Percentiles rank a stretch among this genome's conserved stretches.
Conservation (phyloP, 2,113 vertebrate genomes). For the Nestor notabilis region DNA sequence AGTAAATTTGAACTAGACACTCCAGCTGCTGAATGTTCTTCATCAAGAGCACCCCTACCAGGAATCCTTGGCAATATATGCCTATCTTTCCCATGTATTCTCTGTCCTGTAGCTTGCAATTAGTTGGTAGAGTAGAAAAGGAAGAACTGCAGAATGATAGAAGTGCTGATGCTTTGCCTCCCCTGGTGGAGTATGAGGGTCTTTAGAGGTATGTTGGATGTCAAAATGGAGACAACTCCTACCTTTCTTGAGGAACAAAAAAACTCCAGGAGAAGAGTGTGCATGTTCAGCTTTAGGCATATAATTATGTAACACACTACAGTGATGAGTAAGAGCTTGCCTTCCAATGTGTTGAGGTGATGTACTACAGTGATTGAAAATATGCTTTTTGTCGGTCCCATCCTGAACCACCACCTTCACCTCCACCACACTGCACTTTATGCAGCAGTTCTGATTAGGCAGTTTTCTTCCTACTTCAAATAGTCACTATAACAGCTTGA, state of each 20-base stretch:
- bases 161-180: slow-evolving; percentile 20
- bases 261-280: background rate
- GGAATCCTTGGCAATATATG: slow-evolving; percentile 61
- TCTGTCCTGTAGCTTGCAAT: slow-evolving; percentile 63
- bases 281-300: background rate
- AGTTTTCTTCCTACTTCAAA: background rate
- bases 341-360: background rate
- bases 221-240: background rate
- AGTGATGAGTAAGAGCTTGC: background rate
- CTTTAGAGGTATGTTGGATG: slow-evolving; percentile 1
- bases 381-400: background rate
- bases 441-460: background rate
- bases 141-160: slow-evolving; percentile 46
- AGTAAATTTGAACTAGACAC: slow-evolving; percentile 73
- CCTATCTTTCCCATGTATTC: slow-evolving; percentile 45
- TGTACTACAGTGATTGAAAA: background rate
- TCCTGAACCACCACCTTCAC: background rate
- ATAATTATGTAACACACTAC: background rate
- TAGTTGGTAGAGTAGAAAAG: slow-evolving; percentile 59
- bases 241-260: background rate
- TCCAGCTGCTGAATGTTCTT: slow-evolving; percentile 74
- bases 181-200: background rate
- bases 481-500: background rate
- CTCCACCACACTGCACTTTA: background rate
- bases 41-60: slow-evolving; percentile 70